These are phyloP conservation scores for Stegophylla sp. DNA, from an alignment of 2,888 invertebrate species.

Conservation along the genomic window DNA sequence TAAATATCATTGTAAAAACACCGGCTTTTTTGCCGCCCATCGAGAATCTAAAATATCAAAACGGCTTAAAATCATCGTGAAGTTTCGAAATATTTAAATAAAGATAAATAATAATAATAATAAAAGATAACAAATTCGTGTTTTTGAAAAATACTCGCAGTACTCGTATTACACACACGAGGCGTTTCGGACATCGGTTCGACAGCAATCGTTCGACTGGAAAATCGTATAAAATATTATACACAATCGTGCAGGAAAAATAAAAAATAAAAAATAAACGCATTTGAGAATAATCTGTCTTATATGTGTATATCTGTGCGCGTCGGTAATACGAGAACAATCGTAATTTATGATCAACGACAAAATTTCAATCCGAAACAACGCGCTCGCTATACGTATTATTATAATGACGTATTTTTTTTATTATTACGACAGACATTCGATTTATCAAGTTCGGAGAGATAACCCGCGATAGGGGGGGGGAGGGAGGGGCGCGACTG, in stretches of 20 bases:
- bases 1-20: too few species aligned
- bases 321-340: too few species aligned
- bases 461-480: conserved; percentile 14
- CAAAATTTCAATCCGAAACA: conserved; percentile 10
- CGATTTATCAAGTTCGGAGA: conserved; percentile 28
- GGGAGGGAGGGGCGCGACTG: too few species aligned
- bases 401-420: too few species aligned
- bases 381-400: background rate
- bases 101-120: too few species aligned
- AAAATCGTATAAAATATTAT: background rate
- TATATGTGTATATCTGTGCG: background rate
- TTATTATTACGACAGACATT: background rate
- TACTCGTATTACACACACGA: too few species aligned
- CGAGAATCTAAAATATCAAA: too few species aligned
- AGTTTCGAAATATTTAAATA: too few species aligned
- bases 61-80: too few species aligned
- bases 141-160: too few species aligned
- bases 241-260: background rate
- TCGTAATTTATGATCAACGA: conserved; percentile 2
- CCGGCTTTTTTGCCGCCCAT: too few species aligned
- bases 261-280: background rate
- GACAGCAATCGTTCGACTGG: background rate
- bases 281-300: background rate
- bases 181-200: background rate
- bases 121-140: too few species aligned